Evolutionary conservation across 2,888 invertebrate genomes (phyloP), one percentile per base, ranked within the genome.

Genomic region (Mythimna ferrago): DNA sequence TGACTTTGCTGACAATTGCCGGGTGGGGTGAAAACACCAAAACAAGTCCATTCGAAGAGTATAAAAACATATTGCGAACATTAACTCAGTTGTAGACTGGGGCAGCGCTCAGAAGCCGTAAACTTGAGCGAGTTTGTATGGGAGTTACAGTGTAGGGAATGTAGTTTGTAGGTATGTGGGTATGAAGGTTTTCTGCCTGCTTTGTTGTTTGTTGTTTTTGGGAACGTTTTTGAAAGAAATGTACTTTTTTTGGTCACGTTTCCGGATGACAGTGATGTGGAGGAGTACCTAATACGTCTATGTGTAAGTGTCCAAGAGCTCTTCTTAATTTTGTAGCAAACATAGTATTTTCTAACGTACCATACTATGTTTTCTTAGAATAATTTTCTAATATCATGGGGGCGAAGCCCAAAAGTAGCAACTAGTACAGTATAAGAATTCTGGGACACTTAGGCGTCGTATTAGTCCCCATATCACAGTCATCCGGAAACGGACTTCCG

Each of bases 31-130:
- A 57, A 32, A 68, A 62, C 66, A 74, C 76, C 73, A 80, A 85
- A 85, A 85, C 85, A 85, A 82, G 84, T 86, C 78, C 76, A 77
- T 80, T 80, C 76, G 60, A 57, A 73, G 78, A 71, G 75, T 66
- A 86, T 86, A 84, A 86, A 84, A 86, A 86, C 86, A 85, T 85
- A 86, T 85, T 85, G 85, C 67, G 66, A 71, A 76, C 86, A 82
- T 85, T 84, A 84, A 85, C 80, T 78, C 66, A 63, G 80, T 73
- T 73, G 80, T 60, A 54, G 67, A 76, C 76, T 57, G 78, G 84
- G 82, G 62, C 44, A 60, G 63, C 71, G 72, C 61, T 71, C 73
- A 32, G 78, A 54, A 56, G 74, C 48, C 71, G 72, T 84, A 80
- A 78, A 85, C 67, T 82, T 73, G 44, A n/a, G 65, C 63, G 63